Conservation (phyloP, 2,113 vertebrate species). For the Gymnobelideus leadbeateri region DNA sequence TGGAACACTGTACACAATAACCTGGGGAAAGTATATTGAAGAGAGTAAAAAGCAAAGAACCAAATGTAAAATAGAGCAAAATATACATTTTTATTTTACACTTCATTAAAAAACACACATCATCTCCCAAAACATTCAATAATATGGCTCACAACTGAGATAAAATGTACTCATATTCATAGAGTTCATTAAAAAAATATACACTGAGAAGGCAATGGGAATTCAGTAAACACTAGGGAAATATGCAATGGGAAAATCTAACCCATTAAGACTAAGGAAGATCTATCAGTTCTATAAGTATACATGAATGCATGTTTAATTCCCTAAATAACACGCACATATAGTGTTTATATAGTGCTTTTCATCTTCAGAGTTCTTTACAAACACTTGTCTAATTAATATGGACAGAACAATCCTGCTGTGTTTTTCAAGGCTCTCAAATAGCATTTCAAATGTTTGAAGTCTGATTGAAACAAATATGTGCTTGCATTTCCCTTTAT, state of each 20-base stretch:
- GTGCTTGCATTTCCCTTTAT: conserved; percentile 32
- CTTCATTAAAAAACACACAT: conserved; percentile 42
- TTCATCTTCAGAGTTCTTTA: conserved; percentile 17
- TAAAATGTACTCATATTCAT: neutral
- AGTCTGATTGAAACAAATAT: conserved; percentile 39
- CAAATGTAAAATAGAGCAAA: conserved; percentile 27
- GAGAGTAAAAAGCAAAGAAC: neutral
- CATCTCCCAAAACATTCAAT: conserved; percentile 18
- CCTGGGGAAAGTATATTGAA: neutral
- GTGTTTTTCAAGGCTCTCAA: conserved; percentile 24
- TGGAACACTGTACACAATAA: neutral
- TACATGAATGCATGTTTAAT: neutral
- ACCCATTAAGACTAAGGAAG: conserved; percentile 24
- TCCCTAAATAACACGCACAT: neutral
- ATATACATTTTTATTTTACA: neutral
- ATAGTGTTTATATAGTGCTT: neutral
- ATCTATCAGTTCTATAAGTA: neutral
- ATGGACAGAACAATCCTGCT: conserved; percentile 26
- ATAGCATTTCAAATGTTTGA: conserved; percentile 27
- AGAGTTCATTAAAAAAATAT: conserved; percentile 11
- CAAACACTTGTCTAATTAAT: conserved; percentile 34
- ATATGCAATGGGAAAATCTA: neutral
- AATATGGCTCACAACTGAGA: neutral
- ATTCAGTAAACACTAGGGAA: neutral
- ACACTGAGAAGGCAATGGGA: conserved; percentile 11